Percentiles rank a stretch among this genome's conserved stretches.
Evolutionary conservation across 2,888 invertebrate genomes (phyloP).

Genomic region (Endomychus coccineus): DNA sequence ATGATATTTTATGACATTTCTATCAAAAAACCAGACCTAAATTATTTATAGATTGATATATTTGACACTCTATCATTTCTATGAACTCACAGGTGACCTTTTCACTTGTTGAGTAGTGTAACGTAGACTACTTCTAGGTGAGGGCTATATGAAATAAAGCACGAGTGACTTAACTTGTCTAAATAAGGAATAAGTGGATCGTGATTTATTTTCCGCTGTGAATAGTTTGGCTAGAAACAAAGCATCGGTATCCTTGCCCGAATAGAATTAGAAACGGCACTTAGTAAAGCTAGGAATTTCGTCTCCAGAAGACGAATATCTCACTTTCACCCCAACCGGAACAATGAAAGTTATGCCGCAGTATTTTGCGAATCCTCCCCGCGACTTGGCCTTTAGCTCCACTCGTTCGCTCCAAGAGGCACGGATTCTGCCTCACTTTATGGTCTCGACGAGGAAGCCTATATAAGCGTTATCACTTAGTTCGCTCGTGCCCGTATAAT

Average conservation of each 20-base stretch:
- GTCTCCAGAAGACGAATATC: conserved; percentile 36
- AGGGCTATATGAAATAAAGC: no score
- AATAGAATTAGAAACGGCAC: conserved; percentile 20
- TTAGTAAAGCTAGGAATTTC: conserved; percentile 32
- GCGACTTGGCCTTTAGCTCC: conserved; percentile 28
- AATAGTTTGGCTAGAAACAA: conserved; percentile 21
- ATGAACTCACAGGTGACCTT: no score
- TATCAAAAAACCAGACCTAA: no score
- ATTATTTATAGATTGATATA: no score
- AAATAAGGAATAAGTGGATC: no score
- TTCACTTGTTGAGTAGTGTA: no score
- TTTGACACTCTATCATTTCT: no score
- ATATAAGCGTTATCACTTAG: conserved; percentile 37
- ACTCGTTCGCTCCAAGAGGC: conserved; percentile 33
- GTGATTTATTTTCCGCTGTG: conserved; percentile 18
- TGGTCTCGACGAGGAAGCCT: conserved; percentile 33
- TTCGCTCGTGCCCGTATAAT: conserved; percentile 29
- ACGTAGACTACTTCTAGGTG: no score
- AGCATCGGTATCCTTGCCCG: conserved; percentile 13
- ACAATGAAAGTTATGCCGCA: conserved; percentile 40
- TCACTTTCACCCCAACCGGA: conserved; percentile 39
- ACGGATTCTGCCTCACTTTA: conserved; percentile 35
- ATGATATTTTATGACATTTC: no score
- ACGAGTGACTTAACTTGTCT: no score
- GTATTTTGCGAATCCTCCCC: conserved; percentile 30